Evolutionary conservation across 2,888 invertebrate genomes (phyloP), one percentile per base, ranked within the genome.

Genomic region (Notodonta ziczac): DNA sequence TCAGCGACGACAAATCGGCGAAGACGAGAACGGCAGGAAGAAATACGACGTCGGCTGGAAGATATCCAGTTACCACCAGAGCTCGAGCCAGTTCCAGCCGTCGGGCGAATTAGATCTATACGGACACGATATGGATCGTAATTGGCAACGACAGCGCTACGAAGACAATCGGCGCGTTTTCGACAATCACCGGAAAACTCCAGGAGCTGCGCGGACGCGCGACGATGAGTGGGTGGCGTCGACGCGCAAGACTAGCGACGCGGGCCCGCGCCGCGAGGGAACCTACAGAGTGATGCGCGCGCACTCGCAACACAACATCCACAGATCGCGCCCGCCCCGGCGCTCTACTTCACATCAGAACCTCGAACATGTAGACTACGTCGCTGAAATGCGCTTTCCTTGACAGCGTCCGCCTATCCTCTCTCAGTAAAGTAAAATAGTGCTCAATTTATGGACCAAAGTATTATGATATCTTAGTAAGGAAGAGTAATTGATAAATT

Each of bases 21-120:
- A 95, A 50, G 95, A 95, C 60, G 94, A 94, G 35, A 93, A 93
- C 16, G 93, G 94, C 14, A 92, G 94, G 55, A 90, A 90, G 68
- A 94, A 95, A 62, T 96, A 96, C 73, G 95, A 96, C 62, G 95
- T 96, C 56, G 95, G 96, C 0, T 96, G 96, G 96, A 94, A 96
- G 65, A 93, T 95, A 64, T 95, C 96, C 13, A 95, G 94, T 66
- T 95, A 95, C 73, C 90, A 92, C 63, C 91, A 94, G 55, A 94
- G 94, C 56, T 83, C 90, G 12, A 94, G 94, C 73, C 94, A 95
- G 78, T 96, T 96, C 74, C 95, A 95, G 71, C 93, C 95, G 14
- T 93, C 95, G n/a, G 94, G 95, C 58, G 94, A 95, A 65, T 89
- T 96, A 70, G 96, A 96, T 80, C 89, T 96, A 16, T 96, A 96